Percentiles rank a stretch among this genome's conserved stretches.
These are phyloP conservation scores for Laticauda laticaudata DNA, from an alignment of 2,113 vertebrate genomes.

Conservation along the genomic window DNA sequence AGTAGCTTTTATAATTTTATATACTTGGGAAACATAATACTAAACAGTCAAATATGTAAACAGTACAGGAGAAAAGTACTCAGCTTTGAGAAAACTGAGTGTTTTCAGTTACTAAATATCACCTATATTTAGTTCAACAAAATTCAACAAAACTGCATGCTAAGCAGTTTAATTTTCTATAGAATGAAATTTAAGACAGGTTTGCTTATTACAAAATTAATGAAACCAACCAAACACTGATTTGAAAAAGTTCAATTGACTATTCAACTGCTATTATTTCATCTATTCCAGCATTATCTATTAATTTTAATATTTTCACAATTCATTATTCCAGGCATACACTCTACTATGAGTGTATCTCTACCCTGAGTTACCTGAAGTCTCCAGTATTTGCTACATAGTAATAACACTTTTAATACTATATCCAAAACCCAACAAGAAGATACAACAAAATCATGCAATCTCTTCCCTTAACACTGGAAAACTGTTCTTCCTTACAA, in stretches of 20 bases:
- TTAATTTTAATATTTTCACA: neutral
- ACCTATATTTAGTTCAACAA: neutral
- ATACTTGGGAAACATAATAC: neutral
- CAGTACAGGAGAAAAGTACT: neutral
- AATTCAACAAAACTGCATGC: neutral
- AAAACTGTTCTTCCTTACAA: neutral
- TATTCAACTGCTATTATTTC: neutral
- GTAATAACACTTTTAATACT: neutral
- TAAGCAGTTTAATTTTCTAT: neutral
- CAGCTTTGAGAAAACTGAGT: neutral
- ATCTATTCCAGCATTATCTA: neutral
- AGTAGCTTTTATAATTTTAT: neutral
- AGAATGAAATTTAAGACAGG: neutral
- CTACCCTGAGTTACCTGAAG: no score
- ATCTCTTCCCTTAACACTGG: neutral
- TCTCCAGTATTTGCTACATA: neutral
- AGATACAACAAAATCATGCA: neutral
- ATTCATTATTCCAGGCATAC: no score
- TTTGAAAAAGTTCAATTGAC: neutral
- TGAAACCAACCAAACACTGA: neutral
- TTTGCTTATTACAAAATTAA: neutral
- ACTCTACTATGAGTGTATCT: no score
- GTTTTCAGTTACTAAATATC: neutral
- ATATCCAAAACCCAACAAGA: neutral
- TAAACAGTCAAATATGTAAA: neutral